These are phyloP conservation scores for Cosmorhoe ocellata DNA, from an alignment of 2,888 invertebrate species.

Conservation along the genomic window DNA sequence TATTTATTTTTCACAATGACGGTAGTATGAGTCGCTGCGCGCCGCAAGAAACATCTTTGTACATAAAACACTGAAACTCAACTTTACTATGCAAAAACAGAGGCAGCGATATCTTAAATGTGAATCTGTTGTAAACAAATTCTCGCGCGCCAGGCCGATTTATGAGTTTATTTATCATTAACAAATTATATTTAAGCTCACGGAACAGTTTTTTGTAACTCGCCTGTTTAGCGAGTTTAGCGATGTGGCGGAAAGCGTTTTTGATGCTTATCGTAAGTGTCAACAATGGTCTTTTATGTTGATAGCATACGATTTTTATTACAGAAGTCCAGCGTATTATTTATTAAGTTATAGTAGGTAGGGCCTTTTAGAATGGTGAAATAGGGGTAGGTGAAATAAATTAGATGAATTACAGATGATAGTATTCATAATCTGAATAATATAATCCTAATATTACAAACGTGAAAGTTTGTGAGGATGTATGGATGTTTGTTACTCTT, in stretches of 20 bases:
- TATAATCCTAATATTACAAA: no score
- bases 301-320: constrained; percentile 3
- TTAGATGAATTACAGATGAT: no score
- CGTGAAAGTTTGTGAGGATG: no score
- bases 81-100: constrained; percentile 17
- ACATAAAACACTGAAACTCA: constrained; percentile 5
- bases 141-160: constrained; percentile 72
- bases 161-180: constrained; percentile 84
- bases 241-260: constrained; percentile 49
- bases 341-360: no score
- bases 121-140: constrained; percentile 82
- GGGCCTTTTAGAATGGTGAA: no score
- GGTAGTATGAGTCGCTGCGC: no score
- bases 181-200: constrained; percentile 81
- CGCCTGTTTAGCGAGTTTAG: constrained; percentile 58
- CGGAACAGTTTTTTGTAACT: constrained; percentile 65
- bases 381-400: no score
- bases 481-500: no score
- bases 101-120: constrained; percentile 76
- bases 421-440: no score
- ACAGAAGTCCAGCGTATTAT: not conserved
- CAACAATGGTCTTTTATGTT: constrained; percentile 36
- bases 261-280: constrained; percentile 69
- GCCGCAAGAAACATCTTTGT: not conserved
- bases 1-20: no score